Evolutionary conservation across 2,113 vertebrate genomes (phyloP), one percentile per base, ranked within the genome.

Genomic region (Electrona antarctica): DNA sequence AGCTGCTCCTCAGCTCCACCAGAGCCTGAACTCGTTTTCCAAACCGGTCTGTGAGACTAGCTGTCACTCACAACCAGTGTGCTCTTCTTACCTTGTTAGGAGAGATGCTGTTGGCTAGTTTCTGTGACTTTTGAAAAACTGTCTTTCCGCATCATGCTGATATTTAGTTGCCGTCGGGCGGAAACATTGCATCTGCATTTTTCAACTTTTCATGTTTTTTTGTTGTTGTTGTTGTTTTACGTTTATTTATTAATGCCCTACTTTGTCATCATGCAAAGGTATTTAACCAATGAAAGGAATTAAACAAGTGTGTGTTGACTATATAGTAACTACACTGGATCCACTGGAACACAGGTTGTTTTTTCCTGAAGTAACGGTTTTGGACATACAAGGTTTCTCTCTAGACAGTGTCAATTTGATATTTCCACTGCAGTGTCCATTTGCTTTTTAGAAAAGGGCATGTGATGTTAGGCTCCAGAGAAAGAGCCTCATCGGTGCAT

Each of bases 1-100:
- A 84, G 85, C 83, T 81, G 80, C 83, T 85, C 80, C 81, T 82
- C 74, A 72, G 77, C 83, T 80, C 66, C 64, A 15, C 70, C 67
- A 48, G 48, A 74, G 73, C 76, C 58, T 62, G 82, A 65, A 33
- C 84, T 85, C 69, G 48, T 86, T 88, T 86, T 79, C 70, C 77
- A 76, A 75, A 86, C 78, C 50, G n/a, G 77, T 82, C 72, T 58
- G 66, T 7, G 73, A 79, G 29, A 78, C 46, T 51, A 77, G 81
- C 88, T 86, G 88, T 90, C 88, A 89, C 52, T 91, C 88, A 86
- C 66, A 60, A 70, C 83, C 83, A 64, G 46, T 48, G 78, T 81
- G 87, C 65, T 86, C 87, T 83, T 87, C 83, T 88, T 90, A 90
- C 88, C 88, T 70, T 78, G 80, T 85, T 90, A 71, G 78, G 77